Evolutionary conservation across 37 sponge, comb jelly and placozoan species (phyloP).

Genomic region (Sycon ciliatum): DNA sequence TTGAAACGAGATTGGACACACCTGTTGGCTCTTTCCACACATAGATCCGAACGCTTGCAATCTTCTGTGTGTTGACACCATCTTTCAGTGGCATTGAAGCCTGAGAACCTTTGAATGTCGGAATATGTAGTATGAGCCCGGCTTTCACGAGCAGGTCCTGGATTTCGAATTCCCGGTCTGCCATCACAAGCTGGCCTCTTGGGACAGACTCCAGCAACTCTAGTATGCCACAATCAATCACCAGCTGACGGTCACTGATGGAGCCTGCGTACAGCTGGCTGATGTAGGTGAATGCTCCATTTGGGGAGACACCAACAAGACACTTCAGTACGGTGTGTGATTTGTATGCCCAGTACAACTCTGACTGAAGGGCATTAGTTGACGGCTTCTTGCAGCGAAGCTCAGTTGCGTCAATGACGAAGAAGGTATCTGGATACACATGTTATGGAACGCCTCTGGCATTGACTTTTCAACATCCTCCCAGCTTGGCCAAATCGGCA

Average conservation of each 20-base stretch:
- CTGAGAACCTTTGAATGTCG: slow-evolving; percentile 43
- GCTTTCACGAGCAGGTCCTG: slow-evolving; percentile 32
- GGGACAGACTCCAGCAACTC: slow-evolving; percentile 33
- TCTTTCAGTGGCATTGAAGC: slow-evolving; percentile 33
- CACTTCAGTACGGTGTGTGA: slow-evolving; percentile 45
- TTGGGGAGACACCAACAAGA: slow-evolving; percentile 40
- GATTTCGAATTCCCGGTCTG: slow-evolving; percentile 51
- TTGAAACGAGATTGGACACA: too few species aligned
- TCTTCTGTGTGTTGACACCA: too few species aligned
- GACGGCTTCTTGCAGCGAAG: slow-evolving; percentile 35
- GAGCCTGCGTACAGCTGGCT: slow-evolving; percentile 28
- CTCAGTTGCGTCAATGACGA: slow-evolving; percentile 53
- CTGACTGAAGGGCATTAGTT: slow-evolving; percentile 40
- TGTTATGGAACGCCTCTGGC: slow-evolving; percentile 22
- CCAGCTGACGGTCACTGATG: slow-evolving; percentile 40
- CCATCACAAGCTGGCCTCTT: slow-evolving; percentile 43
- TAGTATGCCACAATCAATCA: slow-evolving; percentile 28
- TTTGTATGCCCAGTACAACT: slow-evolving; percentile 33
- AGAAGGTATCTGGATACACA: slow-evolving; percentile 32
- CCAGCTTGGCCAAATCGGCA: slow-evolving; percentile 26
- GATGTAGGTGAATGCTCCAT: slow-evolving; percentile 33
- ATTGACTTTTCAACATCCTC: slow-evolving; percentile 29
- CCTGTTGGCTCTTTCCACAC: too few species aligned
- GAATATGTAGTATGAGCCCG: slow-evolving; percentile 42
- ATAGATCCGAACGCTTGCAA: too few species aligned